Evolutionary conservation across 2,888 invertebrate genomes (phyloP), one percentile per base, ranked within the genome.

Genomic region (Microctonus aethiopoides): DNA sequence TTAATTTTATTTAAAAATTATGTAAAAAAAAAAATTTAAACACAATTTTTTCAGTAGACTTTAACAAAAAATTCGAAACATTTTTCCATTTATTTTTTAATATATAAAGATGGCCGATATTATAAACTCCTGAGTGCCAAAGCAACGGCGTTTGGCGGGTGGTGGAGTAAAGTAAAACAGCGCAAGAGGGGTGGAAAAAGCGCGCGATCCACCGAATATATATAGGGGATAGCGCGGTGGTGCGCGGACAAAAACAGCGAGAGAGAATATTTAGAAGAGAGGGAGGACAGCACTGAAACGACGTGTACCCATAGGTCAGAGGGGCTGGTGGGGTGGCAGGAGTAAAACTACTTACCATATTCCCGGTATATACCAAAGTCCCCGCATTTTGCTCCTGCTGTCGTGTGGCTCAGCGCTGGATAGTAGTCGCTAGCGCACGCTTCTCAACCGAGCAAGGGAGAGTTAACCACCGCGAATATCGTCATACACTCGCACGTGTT

Each of bases 331-430:
- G 67, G 80, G 79, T 77, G 80, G 81, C 83, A 81, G 83, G 84
- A 83, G 83, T 84, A 82, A 80, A 84, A 77, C 86, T 85, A 86
- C 85, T 85, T 85, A 84, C 83, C 84, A 84, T 85, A 85, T 82
- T 83, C 82, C 81, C 84, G 81, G 39, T 64, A 82, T 83, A 83
- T 81, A 82, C 81, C 81, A 80, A 82, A 82, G 80, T 83, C 80
- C 81, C 64, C 79, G 79, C 80, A 81, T 76, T 77, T 75, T 79
- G 80, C 82, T 79, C 79, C 76, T 75, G 71, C 73, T 74, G 66
- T 71, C 73, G 74, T 72, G 75, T 71, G 67, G 62, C 73, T 68
- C 64, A 61, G 67, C 75, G 81, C 79, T 80, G 79, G 83, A 84
- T 83, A 83, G 84, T 81, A 84, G 82, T 83, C 80, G 80, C 81